phyloP scores from a whole-genome alignment of 2,113 vertebrate species.

The Ploceus nigricollis region DNA sequence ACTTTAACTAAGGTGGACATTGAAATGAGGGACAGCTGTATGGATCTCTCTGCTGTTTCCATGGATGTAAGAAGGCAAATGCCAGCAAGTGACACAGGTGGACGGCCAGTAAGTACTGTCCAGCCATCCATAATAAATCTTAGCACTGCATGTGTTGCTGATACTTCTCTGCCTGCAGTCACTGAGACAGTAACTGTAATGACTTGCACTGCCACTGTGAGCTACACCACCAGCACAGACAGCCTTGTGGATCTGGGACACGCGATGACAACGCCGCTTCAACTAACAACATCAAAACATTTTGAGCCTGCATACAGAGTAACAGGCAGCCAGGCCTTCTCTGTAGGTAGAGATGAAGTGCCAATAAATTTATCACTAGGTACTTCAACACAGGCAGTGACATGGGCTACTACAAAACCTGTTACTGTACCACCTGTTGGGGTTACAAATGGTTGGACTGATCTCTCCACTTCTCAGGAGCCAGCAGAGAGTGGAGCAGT shows the following conservation, averaged over 20 bases:
- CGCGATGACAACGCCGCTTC: slow-evolving; percentile 77
- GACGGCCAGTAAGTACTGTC: slow-evolving; percentile 84
- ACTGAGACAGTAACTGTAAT: slow-evolving; percentile 79
- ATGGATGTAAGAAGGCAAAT: slow-evolving; percentile 79
- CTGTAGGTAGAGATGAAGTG: slow-evolving; percentile 77
- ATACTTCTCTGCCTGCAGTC: slow-evolving; percentile 76
- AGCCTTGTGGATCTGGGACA: slow-evolving; percentile 82
- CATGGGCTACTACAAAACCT: slow-evolving; percentile 68
- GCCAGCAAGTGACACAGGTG: slow-evolving; percentile 71
- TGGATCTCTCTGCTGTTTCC: slow-evolving; percentile 78
- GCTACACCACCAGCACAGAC: slow-evolving; percentile 77
- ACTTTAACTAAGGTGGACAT: slow-evolving; percentile 81
- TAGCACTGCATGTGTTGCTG: slow-evolving; percentile 76
- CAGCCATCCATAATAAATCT: slow-evolving; percentile 93
- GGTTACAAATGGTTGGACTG: slow-evolving; percentile 77
- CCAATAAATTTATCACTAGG: slow-evolving; percentile 92
- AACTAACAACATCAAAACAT: slow-evolving; percentile 84
- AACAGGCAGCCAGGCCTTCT: slow-evolving; percentile 64
- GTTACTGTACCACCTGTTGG: slow-evolving; percentile 68
- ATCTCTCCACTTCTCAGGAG: slow-evolving; percentile 64
- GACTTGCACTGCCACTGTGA: slow-evolving; percentile 80
- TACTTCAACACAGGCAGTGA: slow-evolving; percentile 67
- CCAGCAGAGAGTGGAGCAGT: slow-evolving; percentile 78
- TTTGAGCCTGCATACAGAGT: slow-evolving; percentile 80
- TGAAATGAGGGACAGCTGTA: slow-evolving; percentile 79